phyloP scores from a whole-genome alignment of 2,888 invertebrate genomes.

The Agrypnus murinus region DNA sequence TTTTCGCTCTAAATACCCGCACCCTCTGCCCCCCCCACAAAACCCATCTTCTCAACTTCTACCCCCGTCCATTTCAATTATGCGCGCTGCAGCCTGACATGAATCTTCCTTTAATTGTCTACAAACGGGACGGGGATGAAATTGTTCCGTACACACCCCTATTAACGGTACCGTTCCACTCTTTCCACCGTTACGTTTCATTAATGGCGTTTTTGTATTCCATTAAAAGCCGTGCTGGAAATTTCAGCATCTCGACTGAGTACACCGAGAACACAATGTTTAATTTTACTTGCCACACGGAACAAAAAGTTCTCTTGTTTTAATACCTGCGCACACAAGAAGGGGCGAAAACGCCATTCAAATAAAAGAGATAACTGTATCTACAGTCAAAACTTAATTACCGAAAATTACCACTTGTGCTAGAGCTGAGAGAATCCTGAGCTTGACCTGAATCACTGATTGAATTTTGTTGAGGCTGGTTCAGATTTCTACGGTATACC shows the following conservation, averaged over 20 bases:
- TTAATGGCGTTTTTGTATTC: constrained; percentile 46
- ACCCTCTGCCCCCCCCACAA: constrained; percentile 19
- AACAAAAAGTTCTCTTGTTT: constrained; percentile 1
- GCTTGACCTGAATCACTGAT: too few relatives aligned
- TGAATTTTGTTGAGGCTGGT: too few relatives aligned
- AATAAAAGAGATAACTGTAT: background rate
- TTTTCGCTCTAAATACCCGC: constrained; percentile 54
- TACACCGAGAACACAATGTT: constrained; percentile 10
- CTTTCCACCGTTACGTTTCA: constrained; percentile 42
- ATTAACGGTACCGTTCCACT: constrained; percentile 42
- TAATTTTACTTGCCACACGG: constrained; percentile 4
- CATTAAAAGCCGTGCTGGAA: constrained; percentile 33
- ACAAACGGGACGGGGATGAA: constrained; percentile 55
- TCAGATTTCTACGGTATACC: too few relatives aligned
- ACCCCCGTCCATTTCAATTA: constrained; percentile 62
- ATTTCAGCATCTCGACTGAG: constrained; percentile 29
- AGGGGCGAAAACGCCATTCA: background rate
- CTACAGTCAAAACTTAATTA: constrained; percentile 8
- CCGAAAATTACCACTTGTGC: constrained; percentile 5
- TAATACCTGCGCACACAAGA: constrained; percentile 4
- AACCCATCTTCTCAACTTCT: constrained; percentile 32
- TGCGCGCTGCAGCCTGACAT: constrained; percentile 61
- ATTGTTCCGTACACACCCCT: constrained; percentile 48
- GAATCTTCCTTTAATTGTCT: constrained; percentile 64
- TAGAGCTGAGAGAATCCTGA: too few relatives aligned